Percentiles rank a stretch among this genome's conserved stretches.
Evolutionary conservation across 92 coral and sea anemone genomes (phyloP).

Genomic region (Scolanthus callimorphus): DNA sequence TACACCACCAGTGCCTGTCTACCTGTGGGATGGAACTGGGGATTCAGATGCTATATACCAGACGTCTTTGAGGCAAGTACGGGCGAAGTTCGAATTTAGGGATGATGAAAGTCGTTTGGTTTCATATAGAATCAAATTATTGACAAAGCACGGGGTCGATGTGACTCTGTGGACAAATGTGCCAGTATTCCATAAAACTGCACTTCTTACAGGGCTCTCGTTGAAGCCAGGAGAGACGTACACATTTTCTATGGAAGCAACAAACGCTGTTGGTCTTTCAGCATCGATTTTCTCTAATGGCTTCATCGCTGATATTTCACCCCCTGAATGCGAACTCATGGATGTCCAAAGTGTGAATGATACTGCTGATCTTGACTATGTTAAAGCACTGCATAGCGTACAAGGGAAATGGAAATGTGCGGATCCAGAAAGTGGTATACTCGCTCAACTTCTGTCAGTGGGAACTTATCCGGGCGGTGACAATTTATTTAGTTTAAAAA

Average conservation of each 20-base stretch:
- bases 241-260: constrained; percentile 51
- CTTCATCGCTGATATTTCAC: constrained; percentile 60
- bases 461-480: constrained; percentile 81
- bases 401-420: constrained; percentile 57
- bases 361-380: constrained; percentile 57
- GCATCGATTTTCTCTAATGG: constrained; percentile 56
- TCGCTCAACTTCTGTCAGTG: constrained; percentile 38
- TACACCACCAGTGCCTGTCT: constrained; percentile 61
- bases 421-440: constrained; percentile 79
- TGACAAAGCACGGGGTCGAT: constrained; percentile 24
- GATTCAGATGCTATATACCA: constrained; percentile 35
- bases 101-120: constrained; percentile 71
- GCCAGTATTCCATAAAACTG: constrained; percentile 52
- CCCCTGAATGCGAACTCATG: constrained; percentile 44
- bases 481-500: too few relatives aligned
- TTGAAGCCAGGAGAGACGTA: constrained; percentile 48
- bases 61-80: constrained; percentile 50
- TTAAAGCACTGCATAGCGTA: constrained; percentile 39
- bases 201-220: constrained; percentile 55
- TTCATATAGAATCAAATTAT: constrained; percentile 61
- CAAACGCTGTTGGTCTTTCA: constrained; percentile 71
- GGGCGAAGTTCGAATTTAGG: constrained; percentile 54
- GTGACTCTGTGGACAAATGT: constrained; percentile 44
- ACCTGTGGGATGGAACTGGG: constrained; percentile 49
- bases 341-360: constrained; percentile 50